phyloP scores from a whole-genome alignment of 2,113 vertebrate genomes.

The Sylvia atricapilla region DNA sequence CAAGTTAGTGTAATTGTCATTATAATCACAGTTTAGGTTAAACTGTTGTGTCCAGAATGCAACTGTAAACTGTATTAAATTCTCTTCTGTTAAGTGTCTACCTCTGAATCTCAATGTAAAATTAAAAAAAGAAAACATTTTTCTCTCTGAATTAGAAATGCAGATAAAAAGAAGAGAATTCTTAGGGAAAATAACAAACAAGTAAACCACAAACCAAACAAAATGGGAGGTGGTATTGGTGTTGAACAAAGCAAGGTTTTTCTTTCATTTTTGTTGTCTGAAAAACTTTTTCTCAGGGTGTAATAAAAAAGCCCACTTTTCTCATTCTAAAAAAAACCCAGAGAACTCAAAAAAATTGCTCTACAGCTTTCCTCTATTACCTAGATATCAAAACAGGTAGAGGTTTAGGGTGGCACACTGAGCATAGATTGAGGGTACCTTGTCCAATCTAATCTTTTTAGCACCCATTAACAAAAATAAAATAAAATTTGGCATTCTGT shows the following conservation, averaged over 20 bases:
- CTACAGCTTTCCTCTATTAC: neutral
- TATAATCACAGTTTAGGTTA: neutral
- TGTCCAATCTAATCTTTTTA: neutral
- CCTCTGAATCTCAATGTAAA: neutral
- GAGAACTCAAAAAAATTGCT: neutral
- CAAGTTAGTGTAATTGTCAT: neutral
- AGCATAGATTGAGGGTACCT: neutral
- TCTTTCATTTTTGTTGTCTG: neutral
- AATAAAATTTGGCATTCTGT: neutral
- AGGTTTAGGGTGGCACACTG: neutral
- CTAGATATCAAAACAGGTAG: neutral
- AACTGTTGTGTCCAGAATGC: neutral
- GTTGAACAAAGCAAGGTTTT: neutral
- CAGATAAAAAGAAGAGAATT: neutral
- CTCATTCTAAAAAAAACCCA: neutral
- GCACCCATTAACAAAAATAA: neutral
- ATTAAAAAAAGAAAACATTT: rapidly evolving
- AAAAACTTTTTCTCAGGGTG: neutral
- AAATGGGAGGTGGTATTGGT: neutral
- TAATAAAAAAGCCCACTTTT: neutral
- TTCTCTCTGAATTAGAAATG: neutral
- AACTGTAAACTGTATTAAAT: neutral
- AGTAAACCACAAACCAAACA: neutral
- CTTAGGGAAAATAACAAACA: neutral
- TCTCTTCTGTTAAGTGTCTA: neutral